These are phyloP conservation scores for Upupa epops DNA, from an alignment of 2,113 vertebrate species.

Conservation along the genomic window DNA sequence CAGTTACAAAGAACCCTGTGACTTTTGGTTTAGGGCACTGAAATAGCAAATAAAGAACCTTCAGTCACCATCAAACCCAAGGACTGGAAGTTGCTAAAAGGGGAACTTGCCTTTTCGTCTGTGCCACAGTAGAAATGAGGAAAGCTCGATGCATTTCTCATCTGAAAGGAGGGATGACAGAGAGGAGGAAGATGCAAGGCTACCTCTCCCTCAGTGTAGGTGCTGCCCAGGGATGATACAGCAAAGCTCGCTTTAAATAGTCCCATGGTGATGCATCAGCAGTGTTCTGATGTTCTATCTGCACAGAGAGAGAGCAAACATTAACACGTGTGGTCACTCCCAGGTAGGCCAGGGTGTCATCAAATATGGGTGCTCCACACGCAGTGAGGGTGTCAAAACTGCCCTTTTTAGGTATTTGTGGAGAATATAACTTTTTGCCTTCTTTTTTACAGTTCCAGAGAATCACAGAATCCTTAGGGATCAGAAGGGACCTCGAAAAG, in stretches of 20 bases:
- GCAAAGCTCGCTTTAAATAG: neutral
- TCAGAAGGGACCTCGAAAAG: no score
- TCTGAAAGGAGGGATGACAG: neutral
- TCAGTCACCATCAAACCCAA: conserved; percentile 61
- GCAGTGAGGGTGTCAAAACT: neutral
- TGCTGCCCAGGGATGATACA: neutral
- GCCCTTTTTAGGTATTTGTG: neutral
- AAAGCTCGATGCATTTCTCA: conserved; percentile 32
- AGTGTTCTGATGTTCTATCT: neutral
- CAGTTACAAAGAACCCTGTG: neutral
- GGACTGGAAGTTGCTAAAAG: conserved; percentile 64
- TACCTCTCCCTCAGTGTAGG: neutral
- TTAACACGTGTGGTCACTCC: conserved; percentile 12
- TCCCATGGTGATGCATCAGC: neutral
- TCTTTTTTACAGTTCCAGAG: neutral
- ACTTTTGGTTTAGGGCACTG: conserved; percentile 66
- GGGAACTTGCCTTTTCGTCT: conserved; percentile 21
- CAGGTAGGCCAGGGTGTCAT: conserved; percentile 29
- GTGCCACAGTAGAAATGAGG: neutral
- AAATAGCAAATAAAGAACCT: conserved; percentile 53
- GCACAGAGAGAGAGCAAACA: conserved; percentile 23
- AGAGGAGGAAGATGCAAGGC: neutral
- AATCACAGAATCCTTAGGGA: no score
- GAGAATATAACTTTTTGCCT: neutral
- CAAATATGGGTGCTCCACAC: neutral